Base-by-base conservation (phyloP, 2,888 invertebrate species). In the Eledona agricola region DNA sequence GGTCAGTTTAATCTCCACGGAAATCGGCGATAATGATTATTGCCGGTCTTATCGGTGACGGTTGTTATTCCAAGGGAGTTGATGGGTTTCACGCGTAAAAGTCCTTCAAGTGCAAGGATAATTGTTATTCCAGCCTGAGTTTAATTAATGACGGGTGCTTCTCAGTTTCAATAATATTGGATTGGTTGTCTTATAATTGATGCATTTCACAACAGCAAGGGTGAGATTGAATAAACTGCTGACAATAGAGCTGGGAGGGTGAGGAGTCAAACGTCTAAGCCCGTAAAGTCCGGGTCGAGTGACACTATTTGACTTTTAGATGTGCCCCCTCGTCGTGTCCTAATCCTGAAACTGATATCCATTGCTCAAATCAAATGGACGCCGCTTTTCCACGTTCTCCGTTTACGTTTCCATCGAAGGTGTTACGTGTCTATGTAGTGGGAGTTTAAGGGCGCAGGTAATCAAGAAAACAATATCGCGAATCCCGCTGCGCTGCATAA, bases 381-480 rank as follows among this genome's bases (percentile, higher is more conserved):
- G 28, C 15, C 28, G 40, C 5, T 29, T 10, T 23, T 40, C 28
- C 11, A 28, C 31, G 19, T 12, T 26, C 20, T 23, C 10, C 15
- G 32, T 38, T 12, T 20, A 23, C 25, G 10, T 11, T 46, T 46
- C 35, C 29, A 38, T 40, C 16, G 31, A 49, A 37, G 32, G 40
- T 34, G 51, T 29, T 42, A 28, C 28, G 29, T 31, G 7, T 20
- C 7, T 34, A 42, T 32, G 38, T 40, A 40, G 9, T 17, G 19
- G n/a, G 29, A 43, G 35, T 51, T 35, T 37, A 46, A 23, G 52
- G 57, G 51, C 58, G 55, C 51, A 72, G 71, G 73, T 75, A 76
- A 76, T 76, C 76, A 77, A 77, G 77, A 77, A 77, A 77, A 77
- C 77, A 77, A 77, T 77, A 77, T 77, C 74, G 67, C 67, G 70